These are phyloP conservation scores for Beroe ovata DNA, from an alignment of 37 sponge, comb jelly and placozoan genomes.

Conservation along the genomic window DNA sequence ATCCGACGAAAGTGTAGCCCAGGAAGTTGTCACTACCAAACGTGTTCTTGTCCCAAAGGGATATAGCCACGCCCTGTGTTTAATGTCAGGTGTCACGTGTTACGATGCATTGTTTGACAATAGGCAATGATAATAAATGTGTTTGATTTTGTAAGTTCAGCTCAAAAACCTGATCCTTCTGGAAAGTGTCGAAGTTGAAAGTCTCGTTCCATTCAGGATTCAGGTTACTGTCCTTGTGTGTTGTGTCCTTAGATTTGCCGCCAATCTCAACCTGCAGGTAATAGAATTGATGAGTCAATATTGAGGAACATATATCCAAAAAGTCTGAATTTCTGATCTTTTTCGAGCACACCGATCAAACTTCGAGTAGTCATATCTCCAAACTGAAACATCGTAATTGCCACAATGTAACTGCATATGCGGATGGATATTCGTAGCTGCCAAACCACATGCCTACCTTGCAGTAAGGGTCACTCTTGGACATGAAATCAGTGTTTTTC, in stretches of 20 bases:
- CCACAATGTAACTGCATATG: too few species aligned
- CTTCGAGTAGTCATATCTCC: too few species aligned
- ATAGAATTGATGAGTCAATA: too few species aligned
- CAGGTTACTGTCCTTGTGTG: conserved; percentile 1
- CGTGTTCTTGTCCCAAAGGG: conserved; percentile 46
- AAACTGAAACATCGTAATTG: too few species aligned
- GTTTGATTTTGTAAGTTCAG: too few species aligned
- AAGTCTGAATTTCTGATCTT: too few species aligned
- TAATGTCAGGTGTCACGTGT: too few species aligned
- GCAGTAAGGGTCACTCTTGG: conserved; percentile 46
- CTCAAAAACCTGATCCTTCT: conserved; percentile 11
- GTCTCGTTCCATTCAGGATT: conserved; percentile 50
- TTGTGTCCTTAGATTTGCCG: not conserved
- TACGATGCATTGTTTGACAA: too few species aligned
- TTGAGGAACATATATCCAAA: too few species aligned
- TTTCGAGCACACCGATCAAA: too few species aligned
- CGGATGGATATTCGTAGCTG: too few species aligned
- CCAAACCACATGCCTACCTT: not conserved
- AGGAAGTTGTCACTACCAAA: conserved; percentile 37
- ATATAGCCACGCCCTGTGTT: conserved; percentile 17
- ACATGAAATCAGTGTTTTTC: not conserved
- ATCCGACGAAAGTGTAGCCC: conserved; percentile 39
- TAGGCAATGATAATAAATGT: too few species aligned
- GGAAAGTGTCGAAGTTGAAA: not conserved
- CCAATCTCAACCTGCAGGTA: conserved; percentile 10